Base-by-base conservation (phyloP, 2,113 vertebrate species). In the Microtus ochrogaster region DNA sequence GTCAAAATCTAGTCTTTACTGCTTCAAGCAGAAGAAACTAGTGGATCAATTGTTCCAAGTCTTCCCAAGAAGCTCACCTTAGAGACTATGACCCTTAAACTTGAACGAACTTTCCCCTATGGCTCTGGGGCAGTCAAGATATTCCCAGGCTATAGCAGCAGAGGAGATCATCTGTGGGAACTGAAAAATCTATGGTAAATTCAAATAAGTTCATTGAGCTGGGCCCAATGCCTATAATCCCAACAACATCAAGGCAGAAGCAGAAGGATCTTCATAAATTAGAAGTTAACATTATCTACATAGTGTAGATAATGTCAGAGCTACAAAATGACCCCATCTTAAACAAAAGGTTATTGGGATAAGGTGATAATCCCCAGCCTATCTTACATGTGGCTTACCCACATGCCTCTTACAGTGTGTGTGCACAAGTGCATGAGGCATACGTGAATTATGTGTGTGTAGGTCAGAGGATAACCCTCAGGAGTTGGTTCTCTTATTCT, bases 1-100 rank as follows among this genome's bases (percentile, higher is more conserved):
- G 68, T 66, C 47, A 95, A 92, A 85, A 36, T 95, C 78, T 79
- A 94, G 55, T 61, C 65, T 16, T 49, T 58, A 89, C 2, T 78
- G 61, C 78, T 91, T 16, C 28, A 92, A 89, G 22, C 72, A 12
- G 26, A 89, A 95, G 70, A 92, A 77, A 92, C 8, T 10, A 88
- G 55, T 61, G 39, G 5, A 41, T 78, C 81, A 88, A 61, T 5
- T 90, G 78, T 44, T 73, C 66, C 28, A 93, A 91, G 70, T n/a
- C 13, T 92, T 90, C 73, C 24, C 39, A 76, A 44, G 26, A 93
- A 24, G 58, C 47, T 63, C 52, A 91, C 5, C 24, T 96, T 87
- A 92, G 49, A 65, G 41, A 79, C 49, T 39, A 68, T 24, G 44
- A 86, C 66, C 77, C 81, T 44, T 0, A 95, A 49, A 83, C 22